Conservation (phyloP, 2,113 vertebrate genomes). For the Antigone vipio region DNA sequence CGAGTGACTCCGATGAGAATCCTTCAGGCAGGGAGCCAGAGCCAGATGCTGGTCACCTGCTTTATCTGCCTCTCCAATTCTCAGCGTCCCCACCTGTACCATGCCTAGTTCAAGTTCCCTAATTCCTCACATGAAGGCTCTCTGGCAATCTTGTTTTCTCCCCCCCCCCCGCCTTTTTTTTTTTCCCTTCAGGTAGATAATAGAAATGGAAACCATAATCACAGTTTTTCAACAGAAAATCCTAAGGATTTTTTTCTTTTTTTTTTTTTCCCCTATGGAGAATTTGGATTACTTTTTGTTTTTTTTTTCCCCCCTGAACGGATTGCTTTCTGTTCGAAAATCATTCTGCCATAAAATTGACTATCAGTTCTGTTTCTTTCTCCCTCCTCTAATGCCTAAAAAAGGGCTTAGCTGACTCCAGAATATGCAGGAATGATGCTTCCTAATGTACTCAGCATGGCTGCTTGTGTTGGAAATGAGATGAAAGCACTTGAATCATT, state of each 20-base stretch:
- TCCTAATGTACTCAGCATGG: slow-evolving; percentile 26
- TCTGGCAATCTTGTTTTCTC: not conserved
- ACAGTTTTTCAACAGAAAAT: not conserved
- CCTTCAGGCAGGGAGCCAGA: slow-evolving; percentile 33
- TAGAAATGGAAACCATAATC: not conserved
- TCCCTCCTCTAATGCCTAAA: not conserved
- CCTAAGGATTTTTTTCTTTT: not conserved
- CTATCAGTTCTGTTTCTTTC: not conserved
- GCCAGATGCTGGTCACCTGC: slow-evolving; percentile 8
- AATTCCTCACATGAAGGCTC: not conserved
- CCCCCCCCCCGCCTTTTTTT: not conserved
- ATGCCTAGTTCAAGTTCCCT: not conserved
- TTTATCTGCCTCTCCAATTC: not conserved
- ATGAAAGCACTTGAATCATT: slow-evolving; percentile 56
- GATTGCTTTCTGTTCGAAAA: not conserved
- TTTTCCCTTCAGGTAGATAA: not conserved
- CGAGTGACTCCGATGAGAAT: not conserved
- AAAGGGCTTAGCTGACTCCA: not conserved
- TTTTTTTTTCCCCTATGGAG: not conserved
- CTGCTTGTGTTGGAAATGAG: slow-evolving; percentile 29
- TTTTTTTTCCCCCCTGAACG: not conserved
- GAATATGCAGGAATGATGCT: not conserved
- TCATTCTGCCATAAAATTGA: slow-evolving; percentile 36
- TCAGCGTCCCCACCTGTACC: not conserved
- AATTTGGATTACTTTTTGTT: not conserved